Percentiles rank a stretch among this genome's conserved stretches.
phyloP scores from a whole-genome alignment of 2,888 invertebrate species.

The Bombylius major region DNA sequence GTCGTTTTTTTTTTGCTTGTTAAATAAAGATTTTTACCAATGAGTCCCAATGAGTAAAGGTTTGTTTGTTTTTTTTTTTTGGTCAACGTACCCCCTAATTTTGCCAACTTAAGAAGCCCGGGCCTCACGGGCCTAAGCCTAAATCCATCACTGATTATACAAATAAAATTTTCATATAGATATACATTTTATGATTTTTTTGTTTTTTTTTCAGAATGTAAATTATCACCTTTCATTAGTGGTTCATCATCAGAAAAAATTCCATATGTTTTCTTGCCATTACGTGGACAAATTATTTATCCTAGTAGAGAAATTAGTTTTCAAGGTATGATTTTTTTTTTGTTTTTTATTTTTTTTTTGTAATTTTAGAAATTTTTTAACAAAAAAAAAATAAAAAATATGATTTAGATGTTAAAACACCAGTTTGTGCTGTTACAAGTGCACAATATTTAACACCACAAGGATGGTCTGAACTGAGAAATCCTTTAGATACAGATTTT shows the following conservation, averaged over 20 bases:
- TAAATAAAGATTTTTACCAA: too few relatives aligned
- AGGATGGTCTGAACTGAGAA: slow-evolving; percentile 70
- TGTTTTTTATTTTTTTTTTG: not conserved
- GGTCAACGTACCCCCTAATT: too few relatives aligned
- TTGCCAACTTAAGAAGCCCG: too few relatives aligned
- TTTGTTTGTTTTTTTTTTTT: too few relatives aligned
- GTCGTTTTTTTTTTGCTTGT: too few relatives aligned
- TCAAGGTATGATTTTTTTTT: slow-evolving; percentile 38
- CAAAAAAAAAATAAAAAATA: too few relatives aligned
- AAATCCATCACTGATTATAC: too few relatives aligned
- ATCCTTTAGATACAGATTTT: slow-evolving; percentile 61
- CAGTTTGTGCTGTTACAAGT: slow-evolving; percentile 74
- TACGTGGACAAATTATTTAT: slow-evolving; percentile 77
- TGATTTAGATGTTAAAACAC: slow-evolving; percentile 55
- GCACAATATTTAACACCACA: slow-evolving; percentile 67
- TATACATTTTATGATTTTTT: too few relatives aligned
- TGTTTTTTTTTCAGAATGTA: slow-evolving; percentile 50
- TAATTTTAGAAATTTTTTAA: slow-evolving; percentile 39
- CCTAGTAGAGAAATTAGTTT: slow-evolving; percentile 77
- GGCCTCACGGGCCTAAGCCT: too few relatives aligned
- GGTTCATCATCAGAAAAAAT: slow-evolving; percentile 63
- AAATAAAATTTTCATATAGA: too few relatives aligned
- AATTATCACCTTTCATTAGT: slow-evolving; percentile 64
- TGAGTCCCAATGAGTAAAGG: too few relatives aligned
- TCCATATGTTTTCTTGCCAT: slow-evolving; percentile 73